These are phyloP conservation scores for Pollenia griseotomentosa DNA, from an alignment of 2,888 invertebrate species.

Conservation along the genomic window DNA sequence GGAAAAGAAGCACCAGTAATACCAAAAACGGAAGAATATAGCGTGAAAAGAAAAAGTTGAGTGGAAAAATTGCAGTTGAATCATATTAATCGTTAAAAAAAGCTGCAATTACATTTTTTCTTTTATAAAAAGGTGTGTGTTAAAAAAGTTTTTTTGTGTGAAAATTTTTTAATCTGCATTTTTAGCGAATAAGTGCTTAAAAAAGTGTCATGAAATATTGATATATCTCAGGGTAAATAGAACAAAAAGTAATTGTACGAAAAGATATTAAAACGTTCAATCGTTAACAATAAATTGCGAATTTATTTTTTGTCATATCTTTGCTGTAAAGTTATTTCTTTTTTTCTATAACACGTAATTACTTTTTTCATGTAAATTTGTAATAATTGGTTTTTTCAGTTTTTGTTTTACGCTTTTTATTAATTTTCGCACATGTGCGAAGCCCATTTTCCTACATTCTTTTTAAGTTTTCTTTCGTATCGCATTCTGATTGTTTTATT, in stretches of 20 bases:
- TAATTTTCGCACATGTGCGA: conserved; percentile 72
- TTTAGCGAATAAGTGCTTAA: neutral
- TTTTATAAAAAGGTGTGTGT: conserved; percentile 41
- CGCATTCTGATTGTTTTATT: conserved; percentile 2
- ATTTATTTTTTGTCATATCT: neutral
- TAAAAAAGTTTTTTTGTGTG: neutral
- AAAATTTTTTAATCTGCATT: no score
- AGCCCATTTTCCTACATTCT: conserved; percentile 14
- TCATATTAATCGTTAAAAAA: conserved; percentile 29
- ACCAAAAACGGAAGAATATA: conserved; percentile 62
- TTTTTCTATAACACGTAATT: conserved; percentile 53
- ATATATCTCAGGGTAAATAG: conserved; percentile 48
- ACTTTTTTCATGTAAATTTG: conserved; percentile 40
- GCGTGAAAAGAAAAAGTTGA: conserved; percentile 26
- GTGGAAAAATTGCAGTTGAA: conserved; percentile 61
- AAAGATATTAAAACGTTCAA: no score
- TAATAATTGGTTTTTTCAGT: conserved; percentile 46
- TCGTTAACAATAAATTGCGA: no score
- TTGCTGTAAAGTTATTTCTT: neutral
- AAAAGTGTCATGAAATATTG: conserved; percentile 8
- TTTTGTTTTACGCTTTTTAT: conserved; percentile 17
- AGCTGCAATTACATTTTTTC: conserved; percentile 30
- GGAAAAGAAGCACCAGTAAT: conserved; percentile 21
- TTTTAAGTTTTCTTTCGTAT: conserved; percentile 29
- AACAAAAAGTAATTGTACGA: neutral